Base-by-base conservation (phyloP, 2,113 vertebrate genomes). In the Bubalus kerabau region DNA sequence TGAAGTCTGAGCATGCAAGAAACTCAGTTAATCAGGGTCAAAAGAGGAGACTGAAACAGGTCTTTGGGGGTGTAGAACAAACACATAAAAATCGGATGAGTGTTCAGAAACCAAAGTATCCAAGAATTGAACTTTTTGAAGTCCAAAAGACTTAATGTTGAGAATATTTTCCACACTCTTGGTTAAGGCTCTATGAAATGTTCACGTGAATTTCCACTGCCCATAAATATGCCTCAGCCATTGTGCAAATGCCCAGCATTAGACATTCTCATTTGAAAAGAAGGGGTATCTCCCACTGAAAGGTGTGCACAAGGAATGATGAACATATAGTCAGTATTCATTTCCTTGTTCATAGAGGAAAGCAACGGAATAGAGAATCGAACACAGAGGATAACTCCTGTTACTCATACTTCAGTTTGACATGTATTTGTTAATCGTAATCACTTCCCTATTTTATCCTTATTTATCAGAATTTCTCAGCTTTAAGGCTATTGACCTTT, bases 1-100 rank as follows among this genome's bases (percentile, higher is more conserved):
- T 95, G 92, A 98, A 98, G 84, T 80, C 60, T 97, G 90, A 52
- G 59, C 64, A 59, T 54, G 60, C 50, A 98, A 98, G 95, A 32
- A 97, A 90, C 87, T 98, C 54, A 91, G 59, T 94, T 96, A 85
- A 92, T 96, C 87, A 94, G 46, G 90, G 78, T 94, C 56, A 96
- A 97, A 97, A 60, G 40, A 96, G 54, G 36, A 95, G 90, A 97
- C 92, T 30, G 74, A 95, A 80, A 36, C 0, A 0, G 91, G 76
- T 67, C n/a, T 96, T 91, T 96, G 87, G 97, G 94, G 94, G 52
- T 87, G n/a, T 80, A 30, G 56, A 87, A 80, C 21, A 19, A 88
- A 0, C 62, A 80, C 84, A 24, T 84, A 54, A 93, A 96, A 97
- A 86, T 21, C 8, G 76, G 80, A 23, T 7, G 0, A 4, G 24